Base-by-base conservation (phyloP, 2,888 invertebrate genomes). In the Oscheius myriophilus region DNA sequence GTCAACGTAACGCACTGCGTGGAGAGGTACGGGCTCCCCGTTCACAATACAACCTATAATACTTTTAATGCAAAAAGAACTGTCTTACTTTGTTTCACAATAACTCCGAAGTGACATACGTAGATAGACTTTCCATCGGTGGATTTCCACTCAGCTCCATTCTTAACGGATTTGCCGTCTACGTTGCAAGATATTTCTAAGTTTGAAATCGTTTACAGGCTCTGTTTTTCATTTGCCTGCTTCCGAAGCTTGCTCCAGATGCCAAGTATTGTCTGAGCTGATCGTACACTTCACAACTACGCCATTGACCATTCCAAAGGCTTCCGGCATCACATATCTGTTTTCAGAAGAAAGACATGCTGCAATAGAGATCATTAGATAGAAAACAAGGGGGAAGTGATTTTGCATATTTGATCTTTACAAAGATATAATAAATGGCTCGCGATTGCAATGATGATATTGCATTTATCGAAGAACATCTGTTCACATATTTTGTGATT, bases 301-400 rank as follows among this genome's bases (percentile, higher is more conserved):
- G 12, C 68, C 67, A 2, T 55, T 58, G 2, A 75, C 72, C 26
- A 52, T 70, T n/a, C 75, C 75, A 59, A 62, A 75, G 6, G 49
- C 55, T 12, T 61, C 69, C 1, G 66, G 68, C 4, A 63, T 65
- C 16, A 75, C 72, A 52, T 70, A 75, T 3, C 61, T 70, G 52
- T 75, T 75, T 52, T 72, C 54, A 1, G 70, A 54, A 2, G 75
- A 69, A 21, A 72, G 45, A 45, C 75, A 75, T n/a, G 72, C 75
- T 70, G 51, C 26, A 67, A 58, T 41, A 33, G 23, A 18, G 7
- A 23, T 53, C 23, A 39, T 53, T 16, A 12, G 23, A 6, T 39
- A 18, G 14, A 18, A n/a, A 18, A 18, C 46, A 45, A 42, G 25
- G n/a, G 16, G n/a, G n/a, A n/a, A n/a, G n/a, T n/a, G n/a, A 46